phyloP scores from a whole-genome alignment of 2,113 vertebrate species.

The Terrapene triunguis region DNA sequence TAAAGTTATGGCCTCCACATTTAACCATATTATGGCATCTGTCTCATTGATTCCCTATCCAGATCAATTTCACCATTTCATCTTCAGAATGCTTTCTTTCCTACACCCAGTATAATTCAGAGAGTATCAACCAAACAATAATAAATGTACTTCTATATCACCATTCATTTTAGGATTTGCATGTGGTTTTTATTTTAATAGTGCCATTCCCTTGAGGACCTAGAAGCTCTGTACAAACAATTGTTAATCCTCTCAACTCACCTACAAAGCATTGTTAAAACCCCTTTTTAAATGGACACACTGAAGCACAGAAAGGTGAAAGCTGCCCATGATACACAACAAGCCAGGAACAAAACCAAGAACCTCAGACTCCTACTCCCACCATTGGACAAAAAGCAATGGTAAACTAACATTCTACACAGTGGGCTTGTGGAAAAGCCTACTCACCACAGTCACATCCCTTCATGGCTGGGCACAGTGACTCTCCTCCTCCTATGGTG shows the following conservation, averaged over 20 bases:
- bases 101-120: not conserved
- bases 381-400: not conserved
- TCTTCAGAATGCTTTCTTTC: not conserved
- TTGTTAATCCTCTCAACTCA: not conserved
- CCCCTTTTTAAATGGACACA: not conserved
- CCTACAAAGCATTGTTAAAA: not conserved
- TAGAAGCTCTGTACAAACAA: not conserved
- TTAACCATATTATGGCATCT: no score
- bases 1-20: no score
- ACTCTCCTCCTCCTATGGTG: not conserved
- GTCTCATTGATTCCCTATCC: not conserved
- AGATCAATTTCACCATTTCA: not conserved
- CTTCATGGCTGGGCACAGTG: not conserved
- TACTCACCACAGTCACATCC: not conserved
- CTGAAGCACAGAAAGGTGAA: accelerated
- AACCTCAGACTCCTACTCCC: not conserved
- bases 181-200: not conserved
- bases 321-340: not conserved
- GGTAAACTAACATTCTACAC: not conserved
- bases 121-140: not conserved
- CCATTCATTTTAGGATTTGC: not conserved
- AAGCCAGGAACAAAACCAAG: not conserved
- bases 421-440: not conserved
- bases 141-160: not conserved
- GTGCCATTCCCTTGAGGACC: not conserved